These are phyloP conservation scores for Brachionus asplanchnoidis DNA, from an alignment of 1,140 invertebrate species.

Conservation along the genomic window DNA sequence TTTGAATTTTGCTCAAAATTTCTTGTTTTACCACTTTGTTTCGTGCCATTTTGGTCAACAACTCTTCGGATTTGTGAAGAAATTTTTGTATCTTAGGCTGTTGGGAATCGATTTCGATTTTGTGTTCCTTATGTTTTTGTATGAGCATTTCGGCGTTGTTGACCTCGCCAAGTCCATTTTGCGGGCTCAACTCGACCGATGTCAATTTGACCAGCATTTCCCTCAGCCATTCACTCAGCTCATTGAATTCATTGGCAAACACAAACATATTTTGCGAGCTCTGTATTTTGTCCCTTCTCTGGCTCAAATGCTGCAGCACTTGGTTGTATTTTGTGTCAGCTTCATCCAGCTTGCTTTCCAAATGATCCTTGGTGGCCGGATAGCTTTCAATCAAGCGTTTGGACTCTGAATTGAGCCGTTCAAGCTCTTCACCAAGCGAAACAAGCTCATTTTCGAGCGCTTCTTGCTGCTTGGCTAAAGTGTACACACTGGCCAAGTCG, in stretches of 20 bases:
- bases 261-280: slow-evolving; percentile 27
- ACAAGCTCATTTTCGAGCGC: slow-evolving; percentile 6
- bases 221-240: slow-evolving; percentile 28
- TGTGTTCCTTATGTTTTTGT: slow-evolving; percentile 13
- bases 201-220: slow-evolving; percentile 18
- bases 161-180: neutral
- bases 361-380: slow-evolving; percentile 33
- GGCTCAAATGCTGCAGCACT: neutral
- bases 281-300: slow-evolving; percentile 26
- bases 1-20: slow-evolving; percentile 34
- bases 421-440: neutral
- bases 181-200: neutral
- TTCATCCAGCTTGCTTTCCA: slow-evolving; percentile 24
- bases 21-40: neutral
- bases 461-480: slow-evolving; percentile 39
- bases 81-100: slow-evolving; percentile 14
- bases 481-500: slow-evolving; percentile 36
- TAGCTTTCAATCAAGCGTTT: slow-evolving; percentile 8
- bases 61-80: neutral
- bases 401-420: slow-evolving; percentile 21
- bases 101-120: slow-evolving; percentile 24
- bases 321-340: neutral
- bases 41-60: neutral
- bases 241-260: slow-evolving; percentile 26
- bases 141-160: slow-evolving; percentile 30